Conservation (phyloP, 2,113 vertebrate genomes). For the Alethe castanea region DNA sequence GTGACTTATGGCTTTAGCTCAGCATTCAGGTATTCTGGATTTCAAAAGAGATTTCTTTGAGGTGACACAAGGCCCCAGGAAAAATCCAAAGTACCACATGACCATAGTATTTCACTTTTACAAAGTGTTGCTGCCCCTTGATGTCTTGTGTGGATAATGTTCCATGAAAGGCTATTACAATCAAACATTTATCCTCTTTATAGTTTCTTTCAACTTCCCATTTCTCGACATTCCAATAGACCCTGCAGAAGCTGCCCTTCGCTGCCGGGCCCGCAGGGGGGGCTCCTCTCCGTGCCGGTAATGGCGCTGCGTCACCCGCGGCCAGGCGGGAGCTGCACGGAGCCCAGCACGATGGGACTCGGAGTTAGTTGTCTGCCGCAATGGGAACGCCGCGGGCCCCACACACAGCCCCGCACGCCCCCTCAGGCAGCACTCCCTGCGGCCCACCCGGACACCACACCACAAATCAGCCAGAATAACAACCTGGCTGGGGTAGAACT, state of each 20-base stretch:
- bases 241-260: slow-evolving; percentile 74
- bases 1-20: fast-evolving
- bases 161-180: background rate
- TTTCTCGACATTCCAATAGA: slow-evolving; percentile 83
- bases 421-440: background rate
- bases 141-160: fast-evolving
- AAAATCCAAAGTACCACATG: background rate
- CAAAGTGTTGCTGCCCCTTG: fast-evolving
- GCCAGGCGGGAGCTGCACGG: fast-evolving
- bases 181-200: slow-evolving; percentile 76
- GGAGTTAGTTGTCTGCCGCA: background rate
- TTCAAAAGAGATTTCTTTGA: background rate
- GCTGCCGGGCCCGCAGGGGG: slow-evolving; percentile 46
- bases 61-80: background rate
- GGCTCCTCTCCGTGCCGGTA: slow-evolving; percentile 53
- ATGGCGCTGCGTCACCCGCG: slow-evolving; percentile 36
- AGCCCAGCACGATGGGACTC: background rate
- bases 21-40: too few relatives aligned
- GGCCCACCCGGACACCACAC: background rate
- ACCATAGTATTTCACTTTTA: background rate
- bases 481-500: background rate
- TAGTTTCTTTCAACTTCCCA: slow-evolving; percentile 85
- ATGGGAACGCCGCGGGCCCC: fast-evolving
- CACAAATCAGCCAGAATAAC: background rate
- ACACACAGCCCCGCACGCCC: background rate